Percentiles rank a stretch among this genome's conserved stretches.
Evolutionary conservation across 2,797 vertebrate species (phyloP).

Genomic region (Limosa lapponica): DNA sequence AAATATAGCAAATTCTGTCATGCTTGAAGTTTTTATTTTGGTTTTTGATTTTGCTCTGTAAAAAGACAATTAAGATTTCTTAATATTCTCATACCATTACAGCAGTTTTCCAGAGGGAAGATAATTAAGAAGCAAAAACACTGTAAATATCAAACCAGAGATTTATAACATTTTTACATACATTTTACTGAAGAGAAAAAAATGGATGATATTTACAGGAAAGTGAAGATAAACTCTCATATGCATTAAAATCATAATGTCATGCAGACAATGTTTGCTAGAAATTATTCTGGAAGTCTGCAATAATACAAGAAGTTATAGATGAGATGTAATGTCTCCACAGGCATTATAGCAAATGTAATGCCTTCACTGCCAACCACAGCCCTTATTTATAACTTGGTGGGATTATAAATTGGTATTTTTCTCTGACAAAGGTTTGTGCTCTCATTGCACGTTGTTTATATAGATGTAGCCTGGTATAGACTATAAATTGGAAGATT

Average conservation of each 20-base stretch:
- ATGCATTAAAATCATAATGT: background rate
- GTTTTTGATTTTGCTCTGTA: background rate
- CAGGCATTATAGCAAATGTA: background rate
- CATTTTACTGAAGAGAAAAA: background rate
- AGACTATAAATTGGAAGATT: background rate
- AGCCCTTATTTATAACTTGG: background rate
- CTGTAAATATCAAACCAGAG: background rate
- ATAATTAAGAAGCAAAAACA: background rate
- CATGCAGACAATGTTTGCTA: background rate
- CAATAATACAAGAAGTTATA: background rate
- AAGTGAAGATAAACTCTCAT: conserved; percentile 2
- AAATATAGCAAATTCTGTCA: background rate
- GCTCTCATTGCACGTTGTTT: background rate
- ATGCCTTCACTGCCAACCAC: background rate
- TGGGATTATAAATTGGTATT: background rate
- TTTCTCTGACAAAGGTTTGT: background rate
- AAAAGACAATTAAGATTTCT: background rate
- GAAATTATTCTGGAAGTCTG: conserved; percentile 12
- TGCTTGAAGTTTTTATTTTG: background rate
- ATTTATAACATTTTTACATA: background rate
- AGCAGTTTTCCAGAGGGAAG: background rate
- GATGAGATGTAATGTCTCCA: background rate
- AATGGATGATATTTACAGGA: background rate
- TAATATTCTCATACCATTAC: background rate
- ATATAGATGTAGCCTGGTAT: background rate